Base-by-base conservation (phyloP, 2,113 vertebrate species). In the Hipposideros armiger region DNA sequence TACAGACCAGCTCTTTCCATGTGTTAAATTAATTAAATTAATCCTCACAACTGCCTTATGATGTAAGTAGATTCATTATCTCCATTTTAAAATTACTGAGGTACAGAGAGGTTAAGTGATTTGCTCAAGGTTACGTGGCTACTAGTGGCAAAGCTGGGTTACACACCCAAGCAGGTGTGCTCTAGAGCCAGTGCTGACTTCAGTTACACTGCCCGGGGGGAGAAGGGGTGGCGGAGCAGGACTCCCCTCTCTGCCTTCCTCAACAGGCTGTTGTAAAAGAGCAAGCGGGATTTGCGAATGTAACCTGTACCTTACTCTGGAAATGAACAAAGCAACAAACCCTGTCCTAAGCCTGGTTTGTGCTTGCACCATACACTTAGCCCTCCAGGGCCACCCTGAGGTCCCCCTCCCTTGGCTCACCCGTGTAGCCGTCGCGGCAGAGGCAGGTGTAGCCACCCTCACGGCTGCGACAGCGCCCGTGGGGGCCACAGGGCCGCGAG, bases 401-500 rank as follows among this genome's bases (percentile, higher is more conserved):
- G 42, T 11, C 36, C 78, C 40, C 28, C 32, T 8, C 50, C 45
- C 81, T 14, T 0, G 26, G 81, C 99, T 99, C 97, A 99, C 99
- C 99, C 0, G 99, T 99, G 98, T 99, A 99, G 94, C 99, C 99
- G 4, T 99, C 98, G 0, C 98, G 98, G 98, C 99, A 99, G 95
- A 99, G 99, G 96, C 99, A 99, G 97, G 99, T 99, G 98, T 99
- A 99, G 20, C 99, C 99, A 0, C 99, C 99, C 98, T 99, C 99
- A 0, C 98, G 98, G 97, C 99, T 99, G 86, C 98, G 99, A 98
- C 99, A 99, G 69, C 97, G 96, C 0, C 99, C 99, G 11, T 99
- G 98, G 76, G 83, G 82, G 4, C 99, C 99, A 7, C 99, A 99
- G 88, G 99, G 99, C 96, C 99, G 99, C 3, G 99, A 99, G 98